Percentiles rank a stretch among this genome's conserved stretches.
phyloP scores from a whole-genome alignment of 2,888 invertebrate species.

The Tricholauxania praeusta region DNA sequence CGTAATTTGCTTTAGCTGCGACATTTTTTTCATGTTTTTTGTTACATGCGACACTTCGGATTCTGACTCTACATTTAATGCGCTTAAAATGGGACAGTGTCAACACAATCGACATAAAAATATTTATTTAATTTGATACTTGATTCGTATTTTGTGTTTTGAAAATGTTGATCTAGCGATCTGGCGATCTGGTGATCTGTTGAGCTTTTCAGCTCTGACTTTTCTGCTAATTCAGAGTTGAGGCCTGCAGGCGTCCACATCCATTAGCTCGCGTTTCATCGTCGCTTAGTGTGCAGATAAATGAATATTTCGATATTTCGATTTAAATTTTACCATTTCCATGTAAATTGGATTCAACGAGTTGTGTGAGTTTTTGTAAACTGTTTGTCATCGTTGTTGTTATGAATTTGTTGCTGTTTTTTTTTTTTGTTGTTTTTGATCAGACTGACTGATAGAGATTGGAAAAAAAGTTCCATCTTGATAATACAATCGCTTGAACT shows the following conservation, averaged over 20 bases:
- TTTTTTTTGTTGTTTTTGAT: background rate
- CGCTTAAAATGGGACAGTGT: conserved; percentile 1
- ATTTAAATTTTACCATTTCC: background rate
- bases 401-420: background rate
- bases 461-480: too few species aligned
- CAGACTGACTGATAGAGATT: too few species aligned
- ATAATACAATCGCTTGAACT: background rate
- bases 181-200: too few species aligned
- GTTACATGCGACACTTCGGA: too few species aligned
- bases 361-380: background rate
- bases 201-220: background rate
- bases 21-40: too few species aligned
- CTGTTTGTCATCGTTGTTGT: conserved; percentile 1
- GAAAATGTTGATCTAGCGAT: too few species aligned
- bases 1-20: background rate
- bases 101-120: conserved; percentile 7
- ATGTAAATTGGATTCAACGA: conserved; percentile 9
- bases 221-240: conserved; percentile 7
- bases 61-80: background rate
- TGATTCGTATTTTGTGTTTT: background rate
- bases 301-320: conserved; percentile 17
- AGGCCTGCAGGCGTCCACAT: conserved; percentile 5
- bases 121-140: background rate
- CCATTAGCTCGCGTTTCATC: conserved; percentile 1
- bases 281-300: conserved; percentile 8